These are phyloP conservation scores for Dicaeum eximium DNA, from an alignment of 2,113 vertebrate species.

Conservation along the genomic window DNA sequence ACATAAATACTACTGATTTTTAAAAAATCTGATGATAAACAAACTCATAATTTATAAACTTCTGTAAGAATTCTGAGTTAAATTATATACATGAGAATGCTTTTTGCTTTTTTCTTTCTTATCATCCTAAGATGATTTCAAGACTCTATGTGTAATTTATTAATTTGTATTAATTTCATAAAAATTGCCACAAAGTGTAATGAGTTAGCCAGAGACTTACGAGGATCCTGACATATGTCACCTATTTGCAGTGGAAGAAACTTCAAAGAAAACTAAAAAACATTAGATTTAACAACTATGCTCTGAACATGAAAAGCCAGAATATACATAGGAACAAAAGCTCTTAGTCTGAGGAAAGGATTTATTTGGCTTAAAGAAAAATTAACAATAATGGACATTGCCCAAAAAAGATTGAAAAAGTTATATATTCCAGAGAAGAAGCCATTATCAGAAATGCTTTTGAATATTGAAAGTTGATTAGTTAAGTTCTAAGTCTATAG, in stretches of 20 bases:
- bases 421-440: neutral
- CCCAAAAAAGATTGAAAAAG: neutral
- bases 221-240: neutral
- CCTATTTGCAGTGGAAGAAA: neutral
- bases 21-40: neutral
- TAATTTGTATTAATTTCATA: neutral
- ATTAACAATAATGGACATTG: neutral
- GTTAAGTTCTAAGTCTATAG: neutral
- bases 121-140: neutral
- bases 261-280: neutral
- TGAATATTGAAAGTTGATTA: neutral
- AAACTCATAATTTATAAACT: neutral
- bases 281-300: neutral
- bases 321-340: neutral
- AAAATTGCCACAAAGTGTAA: neutral
- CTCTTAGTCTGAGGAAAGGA: neutral
- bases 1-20: neutral
- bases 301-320: neutral
- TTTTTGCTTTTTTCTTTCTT: neutral
- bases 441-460: neutral
- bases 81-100: neutral
- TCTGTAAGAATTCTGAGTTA: neutral
- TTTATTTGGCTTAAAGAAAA: neutral
- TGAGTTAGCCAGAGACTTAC: neutral
- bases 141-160: neutral